Conservation (phyloP, 2,888 invertebrate species). For the Hydropsyche betteni region DNA sequence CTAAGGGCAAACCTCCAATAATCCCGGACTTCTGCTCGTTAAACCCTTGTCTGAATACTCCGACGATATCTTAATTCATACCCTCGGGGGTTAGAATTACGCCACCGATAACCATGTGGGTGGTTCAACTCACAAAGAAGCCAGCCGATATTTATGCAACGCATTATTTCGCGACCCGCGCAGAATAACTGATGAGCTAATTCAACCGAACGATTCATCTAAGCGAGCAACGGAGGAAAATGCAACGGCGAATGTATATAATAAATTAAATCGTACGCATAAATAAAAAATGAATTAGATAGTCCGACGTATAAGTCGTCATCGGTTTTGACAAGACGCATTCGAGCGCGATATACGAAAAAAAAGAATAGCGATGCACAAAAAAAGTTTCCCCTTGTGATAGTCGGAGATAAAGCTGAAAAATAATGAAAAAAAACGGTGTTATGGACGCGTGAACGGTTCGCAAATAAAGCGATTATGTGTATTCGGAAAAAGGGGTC, state of each 20-base stretch:
- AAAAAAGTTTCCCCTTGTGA: slow-evolving; percentile 1
- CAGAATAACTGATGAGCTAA: slow-evolving; percentile 38
- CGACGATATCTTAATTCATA: slow-evolving; percentile 17
- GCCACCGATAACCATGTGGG: slow-evolving; percentile 29
- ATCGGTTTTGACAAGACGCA: slow-evolving; percentile 21
- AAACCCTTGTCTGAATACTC: too few species aligned
- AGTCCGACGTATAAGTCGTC: slow-evolving; percentile 26
- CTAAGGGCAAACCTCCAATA: too few species aligned
- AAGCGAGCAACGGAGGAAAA: slow-evolving; percentile 16
- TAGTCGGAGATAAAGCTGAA: background rate
- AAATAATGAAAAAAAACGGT: background rate
- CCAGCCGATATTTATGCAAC: slow-evolving; percentile 34
- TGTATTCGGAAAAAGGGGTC: background rate
- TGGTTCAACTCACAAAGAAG: slow-evolving; percentile 5
- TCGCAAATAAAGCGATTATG: background rate
- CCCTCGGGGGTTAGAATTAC: slow-evolving; percentile 3
- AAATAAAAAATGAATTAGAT: slow-evolving; percentile 35
- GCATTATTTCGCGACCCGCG: slow-evolving; percentile 39
- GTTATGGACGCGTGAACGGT: slow-evolving; percentile 4
- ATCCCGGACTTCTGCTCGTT: too few species aligned
- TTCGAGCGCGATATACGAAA: slow-evolving; percentile 5
- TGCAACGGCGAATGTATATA: background rate
- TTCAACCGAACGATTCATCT: slow-evolving; percentile 16
- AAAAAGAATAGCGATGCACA: slow-evolving; percentile 2
- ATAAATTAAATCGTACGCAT: too few species aligned